Evolutionary conservation across 2,888 invertebrate species (phyloP).

Genomic region (Brachycybe producta): DNA sequence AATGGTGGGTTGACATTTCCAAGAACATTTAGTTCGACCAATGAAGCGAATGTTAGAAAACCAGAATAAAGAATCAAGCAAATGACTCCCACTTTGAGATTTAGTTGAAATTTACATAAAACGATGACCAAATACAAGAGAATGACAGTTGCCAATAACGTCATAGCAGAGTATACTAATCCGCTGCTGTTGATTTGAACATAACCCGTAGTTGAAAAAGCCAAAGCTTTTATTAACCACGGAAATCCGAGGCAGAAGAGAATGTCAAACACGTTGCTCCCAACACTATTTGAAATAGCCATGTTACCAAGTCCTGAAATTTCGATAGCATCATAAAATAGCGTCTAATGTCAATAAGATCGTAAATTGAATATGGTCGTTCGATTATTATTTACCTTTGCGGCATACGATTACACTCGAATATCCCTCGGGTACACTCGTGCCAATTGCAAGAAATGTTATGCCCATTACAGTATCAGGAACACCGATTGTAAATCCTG

Average conservation of each 20-base stretch:
- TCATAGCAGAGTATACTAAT: constrained; percentile 66
- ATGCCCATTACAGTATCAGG: constrained; percentile 92
- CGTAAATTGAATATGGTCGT: background rate
- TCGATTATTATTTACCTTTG: constrained; percentile 62
- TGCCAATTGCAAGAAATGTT: constrained; percentile 83
- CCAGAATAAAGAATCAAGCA: constrained; percentile 52
- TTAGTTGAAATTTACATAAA: constrained; percentile 53
- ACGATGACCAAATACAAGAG: constrained; percentile 54
- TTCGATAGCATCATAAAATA: background rate
- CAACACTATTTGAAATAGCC: constrained; percentile 82
- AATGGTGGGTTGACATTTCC: too few species aligned
- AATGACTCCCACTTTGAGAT: constrained; percentile 51
- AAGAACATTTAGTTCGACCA: constrained; percentile 73
- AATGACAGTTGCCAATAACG: constrained; percentile 57
- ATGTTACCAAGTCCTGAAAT: constrained; percentile 38
- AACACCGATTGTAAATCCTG: constrained; percentile 75
- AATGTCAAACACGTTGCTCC: constrained; percentile 81
- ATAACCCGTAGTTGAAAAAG: constrained; percentile 46
- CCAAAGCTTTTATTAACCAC: constrained; percentile 61
- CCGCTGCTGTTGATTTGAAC: constrained; percentile 62
- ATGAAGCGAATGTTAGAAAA: constrained; percentile 60
- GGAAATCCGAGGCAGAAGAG: constrained; percentile 69
- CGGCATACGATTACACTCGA: constrained; percentile 86
- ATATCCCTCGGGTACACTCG: constrained; percentile 85
- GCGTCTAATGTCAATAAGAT: background rate